Percentiles rank a stretch among this genome's conserved stretches.
These are phyloP conservation scores for Lagorchestes hirsutus DNA, from an alignment of 2,797 vertebrate genomes.

Conservation along the genomic window DNA sequence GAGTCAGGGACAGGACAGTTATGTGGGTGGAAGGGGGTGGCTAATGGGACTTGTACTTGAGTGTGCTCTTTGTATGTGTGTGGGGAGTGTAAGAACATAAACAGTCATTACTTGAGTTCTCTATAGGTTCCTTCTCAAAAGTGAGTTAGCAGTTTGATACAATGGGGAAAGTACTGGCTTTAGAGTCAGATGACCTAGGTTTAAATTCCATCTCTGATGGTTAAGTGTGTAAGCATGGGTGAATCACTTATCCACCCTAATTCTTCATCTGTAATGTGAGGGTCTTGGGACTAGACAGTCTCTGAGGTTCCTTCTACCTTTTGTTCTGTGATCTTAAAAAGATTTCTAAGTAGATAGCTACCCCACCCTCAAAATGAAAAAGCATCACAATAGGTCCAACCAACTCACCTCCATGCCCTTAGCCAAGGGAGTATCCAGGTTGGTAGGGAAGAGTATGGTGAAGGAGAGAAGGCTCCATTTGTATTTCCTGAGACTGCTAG, in stretches of 20 bases:
- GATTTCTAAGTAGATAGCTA: background rate
- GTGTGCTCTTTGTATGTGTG: background rate
- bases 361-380: background rate
- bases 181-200: background rate
- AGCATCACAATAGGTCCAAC: background rate
- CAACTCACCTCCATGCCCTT: background rate
- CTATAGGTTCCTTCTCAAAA: background rate
- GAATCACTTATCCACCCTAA: background rate
- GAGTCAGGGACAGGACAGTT: background rate
- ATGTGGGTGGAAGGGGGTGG: background rate
- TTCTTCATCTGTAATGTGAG: background rate
- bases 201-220: background rate
- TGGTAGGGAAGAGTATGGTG: background rate
- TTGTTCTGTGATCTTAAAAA: background rate
- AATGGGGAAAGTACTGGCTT: background rate
- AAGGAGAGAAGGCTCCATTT: background rate
- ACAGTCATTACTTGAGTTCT: slow-evolving; percentile 37
- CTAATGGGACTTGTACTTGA: background rate
- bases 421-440: background rate
- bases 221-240: background rate
- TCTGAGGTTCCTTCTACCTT: background rate
- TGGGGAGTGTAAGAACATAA: background rate
- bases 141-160: background rate
- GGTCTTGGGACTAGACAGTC: background rate
- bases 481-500: background rate